phyloP scores from a whole-genome alignment of 2,888 invertebrate genomes.

The Polymixis flavicincta region DNA sequence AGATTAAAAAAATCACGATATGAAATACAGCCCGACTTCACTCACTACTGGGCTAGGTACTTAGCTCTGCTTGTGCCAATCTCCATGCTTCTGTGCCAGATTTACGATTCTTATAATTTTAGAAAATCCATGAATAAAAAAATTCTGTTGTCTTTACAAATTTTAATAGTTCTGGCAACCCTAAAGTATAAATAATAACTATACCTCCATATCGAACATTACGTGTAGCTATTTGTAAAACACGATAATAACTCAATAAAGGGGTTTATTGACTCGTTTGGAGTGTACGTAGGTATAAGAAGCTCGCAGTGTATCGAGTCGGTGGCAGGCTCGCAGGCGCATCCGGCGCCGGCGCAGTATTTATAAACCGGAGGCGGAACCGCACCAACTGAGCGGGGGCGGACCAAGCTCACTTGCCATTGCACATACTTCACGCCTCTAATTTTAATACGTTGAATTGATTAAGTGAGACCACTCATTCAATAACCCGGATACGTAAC shows the following conservation, averaged over 20 bases:
- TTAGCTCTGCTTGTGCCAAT: not conserved
- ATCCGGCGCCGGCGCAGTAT: conserved; percentile 87
- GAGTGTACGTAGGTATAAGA: conserved; percentile 70
- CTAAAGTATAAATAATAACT: conserved; percentile 61
- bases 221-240: conserved; percentile 77
- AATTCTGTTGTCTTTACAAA: not conserved
- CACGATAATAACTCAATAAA: conserved; percentile 80
- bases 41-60: not conserved
- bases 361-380: conserved; percentile 88
- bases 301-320: conserved; percentile 66
- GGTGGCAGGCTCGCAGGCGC: conserved; percentile 75
- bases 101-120: not conserved
- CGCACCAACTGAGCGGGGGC: conserved; percentile 78
- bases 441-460: conserved; percentile 71
- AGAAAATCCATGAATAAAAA: not conserved
- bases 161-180: conserved; percentile 39
- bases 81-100: not conserved
- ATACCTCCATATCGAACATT: conserved; percentile 60
- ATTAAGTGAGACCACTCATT: conserved; percentile 69
- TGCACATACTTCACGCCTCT: conserved; percentile 71
- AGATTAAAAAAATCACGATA: not conserved
- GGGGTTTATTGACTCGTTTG: conserved; percentile 76
- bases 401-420: conserved; percentile 69
- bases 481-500: conserved; percentile 42
- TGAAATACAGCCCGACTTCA: not conserved